Conservation (phyloP, 2,797 vertebrate genomes). For the Poecilia velifera region DNA sequence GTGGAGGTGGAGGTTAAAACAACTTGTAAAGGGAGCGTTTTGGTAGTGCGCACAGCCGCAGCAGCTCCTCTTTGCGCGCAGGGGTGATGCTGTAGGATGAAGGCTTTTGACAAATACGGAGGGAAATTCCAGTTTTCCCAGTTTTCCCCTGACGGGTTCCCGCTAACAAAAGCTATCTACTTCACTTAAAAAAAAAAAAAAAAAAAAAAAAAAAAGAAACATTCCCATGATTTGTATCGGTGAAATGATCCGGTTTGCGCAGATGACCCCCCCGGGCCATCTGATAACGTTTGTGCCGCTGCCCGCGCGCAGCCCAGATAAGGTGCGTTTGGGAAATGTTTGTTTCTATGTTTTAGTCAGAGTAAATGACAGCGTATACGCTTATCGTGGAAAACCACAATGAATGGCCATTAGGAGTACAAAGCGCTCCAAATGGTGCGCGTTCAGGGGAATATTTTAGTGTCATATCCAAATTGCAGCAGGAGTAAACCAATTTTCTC, state of each 20-base stretch:
- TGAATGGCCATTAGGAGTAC: constrained; percentile 82
- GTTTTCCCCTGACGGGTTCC: constrained; percentile 34
- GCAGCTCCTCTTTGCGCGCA: neutral
- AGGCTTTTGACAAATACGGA: constrained; percentile 52
- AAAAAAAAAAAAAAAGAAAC: constrained; percentile 33
- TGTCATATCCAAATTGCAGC: constrained; percentile 82
- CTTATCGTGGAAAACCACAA: constrained; percentile 81
- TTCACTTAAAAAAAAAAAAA: constrained; percentile 20
- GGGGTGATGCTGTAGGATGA: constrained; percentile 10
- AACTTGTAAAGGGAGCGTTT: constrained; percentile 40
- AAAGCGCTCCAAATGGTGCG: constrained; percentile 75
- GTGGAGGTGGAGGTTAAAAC: constrained; percentile 39
- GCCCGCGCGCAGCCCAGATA: constrained; percentile 67
- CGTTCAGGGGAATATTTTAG: constrained; percentile 82
- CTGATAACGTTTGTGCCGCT: constrained; percentile 60
- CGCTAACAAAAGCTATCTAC: constrained; percentile 58
- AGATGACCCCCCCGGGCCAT: constrained; percentile 50
- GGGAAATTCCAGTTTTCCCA: constrained; percentile 64
- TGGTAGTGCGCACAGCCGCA: constrained; percentile 4
- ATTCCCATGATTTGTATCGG: constrained; percentile 81
- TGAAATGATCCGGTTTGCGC: constrained; percentile 62
- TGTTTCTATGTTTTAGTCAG: constrained; percentile 80
- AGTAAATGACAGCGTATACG: constrained; percentile 76
- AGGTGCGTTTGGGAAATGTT: constrained; percentile 79
- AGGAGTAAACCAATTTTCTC: constrained; percentile 85